A percentile compares a stretch with the other conserved stretches of the same genome.
These are phyloP conservation scores for Spea hammondii DNA, from an alignment of 2,797 vertebrate genomes.

Conservation along the genomic window DNA sequence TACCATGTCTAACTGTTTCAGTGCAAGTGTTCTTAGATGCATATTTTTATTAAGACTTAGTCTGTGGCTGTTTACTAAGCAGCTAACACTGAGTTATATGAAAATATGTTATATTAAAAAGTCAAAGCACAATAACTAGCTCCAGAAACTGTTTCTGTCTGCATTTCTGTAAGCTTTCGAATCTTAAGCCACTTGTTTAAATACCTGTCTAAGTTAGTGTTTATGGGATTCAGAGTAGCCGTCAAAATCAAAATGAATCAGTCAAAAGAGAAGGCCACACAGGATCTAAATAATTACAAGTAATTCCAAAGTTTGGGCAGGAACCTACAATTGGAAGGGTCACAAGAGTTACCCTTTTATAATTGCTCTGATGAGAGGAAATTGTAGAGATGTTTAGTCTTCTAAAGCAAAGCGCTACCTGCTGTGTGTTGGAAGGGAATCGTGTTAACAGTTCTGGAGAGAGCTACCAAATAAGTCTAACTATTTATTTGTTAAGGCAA, in stretches of 20 bases:
- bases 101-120: too few relatives aligned
- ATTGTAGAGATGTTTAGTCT: conserved; percentile 21
- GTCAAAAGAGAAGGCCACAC: neutral
- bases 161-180: too few relatives aligned
- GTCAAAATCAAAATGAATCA: neutral
- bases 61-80: too few relatives aligned
- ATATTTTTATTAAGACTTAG: too few relatives aligned
- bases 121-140: too few relatives aligned
- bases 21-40: too few relatives aligned
- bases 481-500: neutral
- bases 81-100: too few relatives aligned
- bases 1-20: too few relatives aligned
- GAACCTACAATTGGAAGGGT: conserved; percentile 8
- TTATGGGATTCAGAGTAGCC: neutral
- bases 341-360: neutral
- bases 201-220: neutral
- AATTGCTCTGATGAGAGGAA: conserved; percentile 29
- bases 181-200: too few relatives aligned
- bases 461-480: neutral
- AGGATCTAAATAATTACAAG: conserved; percentile 9
- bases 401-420: conserved; percentile 4
- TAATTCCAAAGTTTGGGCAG: conserved; percentile 11
- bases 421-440: neutral
- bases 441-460: neutral
- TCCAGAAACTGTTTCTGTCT: too few relatives aligned